Conservation (phyloP, 1,140 invertebrate genomes). For the Planococcus citri region DNA sequence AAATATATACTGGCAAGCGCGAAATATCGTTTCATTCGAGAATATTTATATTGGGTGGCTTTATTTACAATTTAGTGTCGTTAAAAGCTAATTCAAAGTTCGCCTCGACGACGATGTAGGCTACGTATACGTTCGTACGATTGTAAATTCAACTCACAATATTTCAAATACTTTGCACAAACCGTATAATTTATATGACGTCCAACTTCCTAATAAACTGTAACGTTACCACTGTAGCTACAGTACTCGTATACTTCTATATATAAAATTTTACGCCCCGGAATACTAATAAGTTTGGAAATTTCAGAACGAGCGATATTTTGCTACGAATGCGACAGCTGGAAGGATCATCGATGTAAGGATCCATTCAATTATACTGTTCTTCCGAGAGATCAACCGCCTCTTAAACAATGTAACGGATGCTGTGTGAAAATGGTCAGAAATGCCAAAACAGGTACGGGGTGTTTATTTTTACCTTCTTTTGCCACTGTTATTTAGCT, state of each 20-base stretch:
- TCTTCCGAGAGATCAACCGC: conserved; percentile 66
- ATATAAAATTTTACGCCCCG: too few species aligned
- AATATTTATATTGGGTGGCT: not conserved
- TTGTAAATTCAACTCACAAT: too few species aligned
- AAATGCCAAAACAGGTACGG: conserved; percentile 73
- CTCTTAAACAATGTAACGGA: conserved; percentile 72
- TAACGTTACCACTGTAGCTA: too few species aligned
- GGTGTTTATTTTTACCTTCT: conserved; percentile 43
- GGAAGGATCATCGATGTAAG: conserved; percentile 72
- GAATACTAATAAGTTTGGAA: too few species aligned
- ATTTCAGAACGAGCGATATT: conserved; percentile 64
- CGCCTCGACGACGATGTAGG: too few species aligned
- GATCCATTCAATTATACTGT: conserved; percentile 88
- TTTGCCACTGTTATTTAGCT: not conserved
- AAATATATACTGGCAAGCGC: not conserved
- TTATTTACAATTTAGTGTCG: not conserved
- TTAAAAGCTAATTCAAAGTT: not conserved
- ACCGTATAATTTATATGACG: too few species aligned
- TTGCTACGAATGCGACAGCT: conserved; percentile 87
- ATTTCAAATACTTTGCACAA: too few species aligned
- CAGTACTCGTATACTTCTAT: too few species aligned
- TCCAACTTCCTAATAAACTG: too few species aligned
- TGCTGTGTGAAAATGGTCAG: conserved; percentile 92
- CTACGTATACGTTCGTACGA: too few species aligned
- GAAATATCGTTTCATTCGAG: not conserved